A percentile compares a stretch with the other conserved stretches of the same genome.
phyloP scores from a whole-genome alignment of 2,797 vertebrate genomes.

The Poeciliopsis paucimaculata region DNA sequence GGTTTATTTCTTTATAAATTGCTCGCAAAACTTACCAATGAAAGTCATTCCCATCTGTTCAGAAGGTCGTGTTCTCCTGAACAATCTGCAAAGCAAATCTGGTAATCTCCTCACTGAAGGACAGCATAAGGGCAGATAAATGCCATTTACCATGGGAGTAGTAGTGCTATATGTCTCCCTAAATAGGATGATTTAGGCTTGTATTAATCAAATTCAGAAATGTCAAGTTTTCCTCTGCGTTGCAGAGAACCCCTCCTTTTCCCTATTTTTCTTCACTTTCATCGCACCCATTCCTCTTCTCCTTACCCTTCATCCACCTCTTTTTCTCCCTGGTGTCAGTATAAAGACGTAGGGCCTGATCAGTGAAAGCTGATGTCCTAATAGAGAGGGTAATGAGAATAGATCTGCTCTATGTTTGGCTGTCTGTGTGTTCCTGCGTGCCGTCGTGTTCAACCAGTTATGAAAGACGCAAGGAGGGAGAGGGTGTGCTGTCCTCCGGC shows the following conservation, averaged over 20 bases:
- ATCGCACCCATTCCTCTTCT: constrained; percentile 26
- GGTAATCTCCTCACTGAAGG: constrained; percentile 66
- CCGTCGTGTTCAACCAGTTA: constrained; percentile 75
- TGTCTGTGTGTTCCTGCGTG: constrained; percentile 58
- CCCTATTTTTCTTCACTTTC: constrained; percentile 17
- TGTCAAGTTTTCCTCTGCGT: constrained; percentile 51
- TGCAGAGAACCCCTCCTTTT: constrained; percentile 31
- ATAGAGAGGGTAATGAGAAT: constrained; percentile 79
- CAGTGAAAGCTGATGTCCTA: constrained; percentile 78
- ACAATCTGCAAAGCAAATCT: constrained; percentile 59
- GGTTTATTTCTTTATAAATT: constrained; percentile 37
- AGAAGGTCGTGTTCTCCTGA: constrained; percentile 56
- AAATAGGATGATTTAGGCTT: constrained; percentile 71
- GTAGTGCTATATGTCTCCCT: constrained; percentile 52
- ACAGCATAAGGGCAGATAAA: constrained; percentile 73
- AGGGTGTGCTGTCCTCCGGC: constrained; percentile 64
- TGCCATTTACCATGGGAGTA: constrained; percentile 59
- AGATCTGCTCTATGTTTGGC: constrained; percentile 72
- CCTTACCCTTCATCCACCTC: constrained; percentile 54
- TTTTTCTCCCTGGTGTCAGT: constrained; percentile 51
- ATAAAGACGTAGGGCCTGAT: constrained; percentile 76
- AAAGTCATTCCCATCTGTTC: constrained; percentile 37
- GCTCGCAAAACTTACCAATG: constrained; percentile 22
- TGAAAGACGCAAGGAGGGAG: constrained; percentile 71
- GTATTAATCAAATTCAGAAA: constrained; percentile 72